Percentiles rank a stretch among this genome's conserved stretches.
Conservation (phyloP, 2,797 vertebrate species). For the Amblyopsis hoosieri region DNA sequence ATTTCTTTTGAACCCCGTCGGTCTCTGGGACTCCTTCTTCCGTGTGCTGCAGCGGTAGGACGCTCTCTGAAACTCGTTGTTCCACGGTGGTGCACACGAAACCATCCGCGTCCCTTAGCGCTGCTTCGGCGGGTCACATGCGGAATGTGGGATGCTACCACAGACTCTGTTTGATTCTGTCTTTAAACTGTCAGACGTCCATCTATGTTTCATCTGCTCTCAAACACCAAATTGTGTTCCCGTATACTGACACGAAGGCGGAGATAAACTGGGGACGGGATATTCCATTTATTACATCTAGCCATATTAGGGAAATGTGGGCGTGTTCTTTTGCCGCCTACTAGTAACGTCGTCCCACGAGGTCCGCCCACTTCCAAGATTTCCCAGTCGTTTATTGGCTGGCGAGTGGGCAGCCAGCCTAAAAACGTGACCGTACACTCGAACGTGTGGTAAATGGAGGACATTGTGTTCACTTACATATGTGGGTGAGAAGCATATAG, state of each 20-base stretch:
- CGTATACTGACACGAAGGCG: not conserved
- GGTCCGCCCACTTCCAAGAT: slow-evolving; percentile 24
- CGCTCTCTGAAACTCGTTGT: too few relatives aligned
- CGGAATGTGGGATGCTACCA: too few relatives aligned
- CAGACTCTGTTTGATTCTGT: too few relatives aligned
- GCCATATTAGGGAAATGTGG: slow-evolving; percentile 51
- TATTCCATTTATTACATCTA: not conserved
- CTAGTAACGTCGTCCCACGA: not conserved
- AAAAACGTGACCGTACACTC: slow-evolving; percentile 70
- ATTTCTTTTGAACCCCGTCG: too few relatives aligned
- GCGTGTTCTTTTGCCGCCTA: slow-evolving; percentile 31
- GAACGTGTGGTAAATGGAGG: slow-evolving; percentile 55
- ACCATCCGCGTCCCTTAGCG: too few relatives aligned
- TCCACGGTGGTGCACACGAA: too few relatives aligned
- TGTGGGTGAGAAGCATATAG: not conserved
- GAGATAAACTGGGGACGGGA: not conserved
- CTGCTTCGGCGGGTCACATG: too few relatives aligned
- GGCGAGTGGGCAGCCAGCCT: slow-evolving; percentile 35
- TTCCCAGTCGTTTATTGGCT: slow-evolving; percentile 59
- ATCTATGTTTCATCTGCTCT: not conserved
- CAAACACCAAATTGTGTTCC: not conserved
- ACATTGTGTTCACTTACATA: slow-evolving; percentile 55
- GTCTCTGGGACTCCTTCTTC: too few relatives aligned
- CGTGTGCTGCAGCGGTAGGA: too few relatives aligned
- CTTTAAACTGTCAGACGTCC: too few relatives aligned